Conservation (phyloP, 1,140 invertebrate species). For the Drosophila nannoptera region DNA sequence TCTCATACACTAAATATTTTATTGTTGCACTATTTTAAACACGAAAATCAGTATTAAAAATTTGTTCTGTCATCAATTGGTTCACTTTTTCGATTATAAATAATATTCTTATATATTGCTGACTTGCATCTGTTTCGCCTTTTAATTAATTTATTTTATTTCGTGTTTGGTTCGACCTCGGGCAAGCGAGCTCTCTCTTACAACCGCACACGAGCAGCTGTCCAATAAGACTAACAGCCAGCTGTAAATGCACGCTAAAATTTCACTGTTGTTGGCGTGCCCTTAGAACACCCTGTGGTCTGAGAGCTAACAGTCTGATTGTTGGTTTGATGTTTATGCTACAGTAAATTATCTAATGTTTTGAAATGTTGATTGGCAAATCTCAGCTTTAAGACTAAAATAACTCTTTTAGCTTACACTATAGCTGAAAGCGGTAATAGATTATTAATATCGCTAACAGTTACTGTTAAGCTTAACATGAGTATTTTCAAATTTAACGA, state of each 20-base stretch:
- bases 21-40: constrained; percentile 31
- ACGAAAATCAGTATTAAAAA: constrained; percentile 68
- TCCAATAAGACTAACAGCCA: constrained; percentile 46
- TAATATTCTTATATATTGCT: constrained; percentile 25
- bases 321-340: no score
- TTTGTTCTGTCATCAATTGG: constrained; percentile 2
- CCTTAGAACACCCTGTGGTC: constrained; percentile 17
- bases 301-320: background rate
- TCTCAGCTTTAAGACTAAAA: no score
- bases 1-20: constrained; percentile 19
- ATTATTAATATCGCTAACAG: constrained; percentile 1
- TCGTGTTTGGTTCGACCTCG: constrained; percentile 19
- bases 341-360: no score
- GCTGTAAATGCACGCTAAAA: constrained; percentile 29
- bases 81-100: constrained; percentile 19
- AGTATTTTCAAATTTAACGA: background rate
- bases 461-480: background rate
- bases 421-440: no score
- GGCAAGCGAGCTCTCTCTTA: constrained; percentile 26
- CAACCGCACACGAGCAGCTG: constrained; percentile 45
- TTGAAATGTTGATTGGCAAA: no score
- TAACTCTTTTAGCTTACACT: no score
- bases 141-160: constrained; percentile 34
- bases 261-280: background rate
- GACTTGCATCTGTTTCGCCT: constrained; percentile 25